A percentile compares a stretch with the other conserved stretches of the same genome.
Conservation (phyloP, 1,140 invertebrate species). For the Plodia interpunctella region DNA sequence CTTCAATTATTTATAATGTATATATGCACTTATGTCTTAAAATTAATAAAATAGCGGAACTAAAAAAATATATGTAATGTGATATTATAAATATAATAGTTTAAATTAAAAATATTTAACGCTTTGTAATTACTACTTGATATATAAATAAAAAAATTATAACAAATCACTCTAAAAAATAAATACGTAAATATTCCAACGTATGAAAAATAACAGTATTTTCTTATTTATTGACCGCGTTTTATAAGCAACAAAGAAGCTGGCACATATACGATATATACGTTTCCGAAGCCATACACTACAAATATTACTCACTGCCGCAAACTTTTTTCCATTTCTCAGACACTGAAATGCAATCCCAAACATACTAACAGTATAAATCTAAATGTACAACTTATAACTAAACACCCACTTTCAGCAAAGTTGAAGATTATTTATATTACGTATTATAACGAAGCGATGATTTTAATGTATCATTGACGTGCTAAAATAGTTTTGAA, state of each 20-base stretch:
- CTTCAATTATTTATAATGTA: no score
- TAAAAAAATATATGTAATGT: no score
- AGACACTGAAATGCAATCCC: slow-evolving; percentile 73
- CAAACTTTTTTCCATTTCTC: slow-evolving; percentile 75
- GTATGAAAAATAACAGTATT: slow-evolving; percentile 10
- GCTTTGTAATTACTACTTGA: no score
- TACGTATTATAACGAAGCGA: background rate
- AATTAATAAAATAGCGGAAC: no score
- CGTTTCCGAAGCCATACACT: slow-evolving; percentile 37
- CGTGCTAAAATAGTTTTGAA: no score
- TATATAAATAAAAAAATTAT: background rate
- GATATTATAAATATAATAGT: no score
- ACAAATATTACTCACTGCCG: slow-evolving; percentile 69
- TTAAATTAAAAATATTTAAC: no score
- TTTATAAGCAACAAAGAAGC: slow-evolving; percentile 17
- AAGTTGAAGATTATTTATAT: background rate
- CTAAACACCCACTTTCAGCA: slow-evolving; percentile 2
- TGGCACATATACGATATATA: slow-evolving; percentile 17
- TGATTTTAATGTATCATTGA: background rate
- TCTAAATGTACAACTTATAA: slow-evolving; percentile 22
- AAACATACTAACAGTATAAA: slow-evolving; percentile 62
- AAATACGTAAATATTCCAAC: background rate
- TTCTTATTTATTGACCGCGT: slow-evolving; percentile 3
- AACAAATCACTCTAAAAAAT: background rate
- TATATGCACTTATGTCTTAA: no score